Percentiles rank a stretch among this genome's conserved stretches.
These are phyloP conservation scores for Protobothrops mucrosquamatus DNA, from an alignment of 2,113 vertebrate genomes.

Conservation along the genomic window DNA sequence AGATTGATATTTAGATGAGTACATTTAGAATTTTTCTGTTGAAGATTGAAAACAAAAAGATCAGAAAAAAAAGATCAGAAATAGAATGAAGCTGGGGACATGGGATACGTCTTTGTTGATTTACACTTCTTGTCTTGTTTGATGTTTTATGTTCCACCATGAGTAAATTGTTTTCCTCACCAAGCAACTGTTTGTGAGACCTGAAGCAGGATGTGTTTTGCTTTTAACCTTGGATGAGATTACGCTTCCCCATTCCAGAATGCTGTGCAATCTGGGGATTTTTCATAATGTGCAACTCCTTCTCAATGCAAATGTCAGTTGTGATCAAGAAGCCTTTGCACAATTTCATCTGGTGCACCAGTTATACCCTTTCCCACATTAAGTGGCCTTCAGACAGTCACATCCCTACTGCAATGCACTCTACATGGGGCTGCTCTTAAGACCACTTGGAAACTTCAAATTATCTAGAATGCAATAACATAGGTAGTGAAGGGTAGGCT, in stretches of 20 bases:
- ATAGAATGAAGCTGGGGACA: background rate
- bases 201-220: background rate
- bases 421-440: background rate
- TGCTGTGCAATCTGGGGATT: background rate
- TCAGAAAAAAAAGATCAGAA: background rate
- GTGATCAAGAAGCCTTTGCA: background rate
- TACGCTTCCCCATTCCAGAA: background rate
- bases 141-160: background rate
- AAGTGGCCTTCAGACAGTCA: background rate
- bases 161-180: background rate
- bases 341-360: background rate
- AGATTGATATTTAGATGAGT: background rate
- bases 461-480: background rate
- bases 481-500: background rate
- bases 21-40: background rate
- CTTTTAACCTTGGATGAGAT: background rate
- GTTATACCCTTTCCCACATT: background rate
- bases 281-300: background rate
- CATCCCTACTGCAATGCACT: background rate
- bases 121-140: background rate
- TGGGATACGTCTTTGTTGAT: background rate
- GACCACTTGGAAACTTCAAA: background rate
- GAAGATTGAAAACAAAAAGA: background rate
- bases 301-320: background rate
- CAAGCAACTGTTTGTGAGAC: background rate